Evolutionary conservation across 2,113 vertebrate genomes (phyloP).

Genomic region (Esox niger): DNA sequence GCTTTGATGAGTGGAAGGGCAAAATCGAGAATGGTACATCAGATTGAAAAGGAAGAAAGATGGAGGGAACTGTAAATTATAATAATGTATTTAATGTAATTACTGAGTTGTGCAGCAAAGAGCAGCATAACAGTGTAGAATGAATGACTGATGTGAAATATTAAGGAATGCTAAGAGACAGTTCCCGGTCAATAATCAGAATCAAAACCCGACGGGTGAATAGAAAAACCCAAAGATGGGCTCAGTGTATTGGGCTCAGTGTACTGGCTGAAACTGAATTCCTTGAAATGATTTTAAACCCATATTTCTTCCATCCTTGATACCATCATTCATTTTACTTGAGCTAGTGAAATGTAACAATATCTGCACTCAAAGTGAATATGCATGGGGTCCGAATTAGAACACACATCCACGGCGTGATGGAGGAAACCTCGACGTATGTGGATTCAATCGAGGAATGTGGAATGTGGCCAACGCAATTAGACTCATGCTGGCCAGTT

Average conservation of each 20-base stretch:
- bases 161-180: background rate
- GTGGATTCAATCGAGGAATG: slow-evolving; percentile 9
- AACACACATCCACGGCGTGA: no score
- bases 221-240: no score
- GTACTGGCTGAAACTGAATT: background rate
- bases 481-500: slow-evolving; percentile 41
- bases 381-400: no score
- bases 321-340: background rate
- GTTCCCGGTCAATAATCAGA: background rate
- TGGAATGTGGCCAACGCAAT: slow-evolving; percentile 61
- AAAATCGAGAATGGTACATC: no score
- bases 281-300: background rate
- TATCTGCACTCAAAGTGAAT: no score
- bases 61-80: no score
- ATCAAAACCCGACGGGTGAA: no score
- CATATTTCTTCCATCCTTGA: background rate
- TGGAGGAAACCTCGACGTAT: background rate
- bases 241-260: no score
- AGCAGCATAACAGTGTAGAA: background rate
- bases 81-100: no score
- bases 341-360: no score
- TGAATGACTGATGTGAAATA: background rate
- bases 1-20: no score
- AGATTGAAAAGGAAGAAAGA: no score
- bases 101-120: slow-evolving; percentile 8